Conservation (phyloP, 2,888 invertebrate species). For the Ochlodes sylvanus region DNA sequence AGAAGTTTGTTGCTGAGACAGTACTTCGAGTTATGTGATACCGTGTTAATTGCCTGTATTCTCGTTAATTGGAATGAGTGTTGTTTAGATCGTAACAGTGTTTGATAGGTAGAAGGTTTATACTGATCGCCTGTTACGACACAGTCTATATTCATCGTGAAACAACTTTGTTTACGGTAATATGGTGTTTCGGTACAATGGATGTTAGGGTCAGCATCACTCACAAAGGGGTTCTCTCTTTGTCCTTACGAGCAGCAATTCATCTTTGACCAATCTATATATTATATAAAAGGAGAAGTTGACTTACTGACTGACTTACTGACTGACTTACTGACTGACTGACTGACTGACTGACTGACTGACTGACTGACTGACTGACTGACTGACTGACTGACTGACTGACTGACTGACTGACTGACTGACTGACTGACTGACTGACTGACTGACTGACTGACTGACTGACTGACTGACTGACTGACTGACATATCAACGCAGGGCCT, state of each 20-base stretch:
- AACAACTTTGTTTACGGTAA: neutral
- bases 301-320: too few species aligned
- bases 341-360: too few species aligned
- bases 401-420: too few species aligned
- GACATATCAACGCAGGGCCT: too few species aligned
- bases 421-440: too few species aligned
- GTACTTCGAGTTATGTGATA: conserved; percentile 4
- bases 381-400: too few species aligned
- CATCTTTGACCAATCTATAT: neutral
- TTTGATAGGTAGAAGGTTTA: neutral
- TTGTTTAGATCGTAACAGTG: conserved; percentile 3
- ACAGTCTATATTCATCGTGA: neutral
- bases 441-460: too few species aligned
- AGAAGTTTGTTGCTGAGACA: conserved; percentile 38
- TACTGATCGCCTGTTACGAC: neutral
- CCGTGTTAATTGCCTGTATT: conserved; percentile 25
- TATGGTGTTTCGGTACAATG: neutral
- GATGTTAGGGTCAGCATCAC: neutral
- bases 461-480: too few species aligned
- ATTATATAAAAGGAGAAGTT: neutral
- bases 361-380: too few species aligned
- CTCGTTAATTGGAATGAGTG: neutral
- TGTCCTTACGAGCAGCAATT: neutral
- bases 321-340: too few species aligned
- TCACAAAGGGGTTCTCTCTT: neutral